Percentiles rank a stretch among this genome's conserved stretches.
phyloP scores from a whole-genome alignment of 2,888 invertebrate species.

The Xestia c-nigrum region DNA sequence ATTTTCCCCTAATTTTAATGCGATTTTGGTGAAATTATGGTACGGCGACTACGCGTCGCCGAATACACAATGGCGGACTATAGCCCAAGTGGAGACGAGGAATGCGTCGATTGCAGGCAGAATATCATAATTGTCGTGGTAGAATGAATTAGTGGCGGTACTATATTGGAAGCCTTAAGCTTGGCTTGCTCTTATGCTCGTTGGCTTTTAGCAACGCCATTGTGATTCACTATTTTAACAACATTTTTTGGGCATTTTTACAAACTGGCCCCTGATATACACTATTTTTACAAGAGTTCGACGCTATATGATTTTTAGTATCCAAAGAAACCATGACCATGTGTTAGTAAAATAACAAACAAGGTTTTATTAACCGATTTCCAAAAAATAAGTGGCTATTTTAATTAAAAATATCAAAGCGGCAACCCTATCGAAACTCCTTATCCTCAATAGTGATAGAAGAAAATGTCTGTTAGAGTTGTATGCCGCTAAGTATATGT shows the following conservation, averaged over 20 bases:
- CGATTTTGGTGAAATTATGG: not conserved
- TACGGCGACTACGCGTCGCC: too few relatives aligned
- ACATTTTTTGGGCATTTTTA: too few relatives aligned
- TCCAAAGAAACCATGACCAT: not conserved
- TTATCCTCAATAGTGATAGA: conserved; percentile 32
- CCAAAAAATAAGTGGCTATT: not conserved
- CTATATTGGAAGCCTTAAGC: not conserved
- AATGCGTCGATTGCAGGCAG: not conserved
- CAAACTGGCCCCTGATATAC: too few relatives aligned
- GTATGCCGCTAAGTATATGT: conserved; percentile 53
- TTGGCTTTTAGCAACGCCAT: not conserved
- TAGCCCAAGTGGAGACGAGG: not conserved
- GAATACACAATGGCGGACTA: not conserved
- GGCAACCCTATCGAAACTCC: conserved; percentile 22
- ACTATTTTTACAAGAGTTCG: not conserved
- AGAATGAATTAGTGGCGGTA: not conserved
- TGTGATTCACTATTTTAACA: too few relatives aligned
- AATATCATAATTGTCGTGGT: not conserved
- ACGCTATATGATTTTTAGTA: not conserved
- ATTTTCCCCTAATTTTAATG: too few relatives aligned
- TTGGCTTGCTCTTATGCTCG: not conserved
- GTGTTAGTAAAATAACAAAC: not conserved
- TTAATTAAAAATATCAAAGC: not conserved
- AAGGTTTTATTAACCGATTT: too few relatives aligned
- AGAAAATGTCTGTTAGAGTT: conserved; percentile 36